Base-by-base conservation (phyloP, 2,113 vertebrate genomes). In the Carlito syrichta region DNA sequence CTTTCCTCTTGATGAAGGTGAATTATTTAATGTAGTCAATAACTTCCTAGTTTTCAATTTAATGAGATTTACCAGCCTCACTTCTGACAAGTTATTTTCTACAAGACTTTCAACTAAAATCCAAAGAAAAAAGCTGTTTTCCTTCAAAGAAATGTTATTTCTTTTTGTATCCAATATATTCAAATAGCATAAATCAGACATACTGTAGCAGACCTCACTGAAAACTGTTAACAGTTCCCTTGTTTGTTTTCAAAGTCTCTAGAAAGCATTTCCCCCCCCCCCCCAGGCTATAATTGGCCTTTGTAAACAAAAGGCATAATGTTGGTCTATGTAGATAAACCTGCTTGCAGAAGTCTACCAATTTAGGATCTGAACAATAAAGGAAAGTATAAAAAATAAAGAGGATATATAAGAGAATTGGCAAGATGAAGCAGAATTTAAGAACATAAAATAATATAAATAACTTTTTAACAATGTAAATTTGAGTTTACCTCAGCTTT, bases 101-200 rank as follows among this genome's bases (percentile, higher is more conserved):
- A 12, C 90, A 84, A 91, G 56, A 82, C 96, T 98, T 97, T 98
- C 91, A 96, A 97, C 96, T 95, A 94, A 93, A 81, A 68, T 95
- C 79, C 68, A 93, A 54, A 95, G 98, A 98, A 98, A 91, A 98
- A 98, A 98, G 97, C 89, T 92, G 13, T 95, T 97, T 92, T 35
- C 93, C 94, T 96, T 97, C 96, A 98, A 98, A 98, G 96, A 78
- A 93, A 91, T 84, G 23, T 52, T 85, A 91, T 89, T 79, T 81
- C 88, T 97, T 77, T 92, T 96, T 78, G 1, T 7, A 22, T 84
- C 32, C 38, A 60, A 17, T 54, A 92, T 43, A 73, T 87, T 94
- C 84, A 43, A 96, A 93, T 54, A 91, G 62, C 92, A 96, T 35
- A 77, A 60, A 92, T 87, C 58, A 96, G 94, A 60, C 16, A 6